phyloP scores from a whole-genome alignment of 2,113 vertebrate species.

The Alosa alosa region DNA sequence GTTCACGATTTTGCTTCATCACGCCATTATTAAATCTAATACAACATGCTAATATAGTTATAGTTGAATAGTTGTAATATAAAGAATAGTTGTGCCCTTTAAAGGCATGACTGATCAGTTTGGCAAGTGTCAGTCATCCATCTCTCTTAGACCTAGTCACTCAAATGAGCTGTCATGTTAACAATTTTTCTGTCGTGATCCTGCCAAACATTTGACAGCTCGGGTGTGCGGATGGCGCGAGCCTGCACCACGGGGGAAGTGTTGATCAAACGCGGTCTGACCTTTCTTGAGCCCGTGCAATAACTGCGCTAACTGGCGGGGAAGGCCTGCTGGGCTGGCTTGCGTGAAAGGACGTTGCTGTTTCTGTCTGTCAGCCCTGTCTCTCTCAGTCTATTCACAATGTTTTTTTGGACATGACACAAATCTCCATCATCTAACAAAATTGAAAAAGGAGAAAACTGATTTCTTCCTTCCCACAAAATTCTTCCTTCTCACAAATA shows the following conservation, averaged over 20 bases:
- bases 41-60: too few relatives aligned
- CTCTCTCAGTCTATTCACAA: neutral
- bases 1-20: neutral
- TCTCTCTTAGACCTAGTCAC: neutral
- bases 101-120: neutral
- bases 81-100: too few relatives aligned
- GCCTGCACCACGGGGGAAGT: neutral
- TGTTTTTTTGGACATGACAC: neutral
- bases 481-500: neutral
- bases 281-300: neutral
- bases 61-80: too few relatives aligned
- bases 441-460: neutral
- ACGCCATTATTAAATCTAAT: too few relatives aligned
- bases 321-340: neutral
- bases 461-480: neutral
- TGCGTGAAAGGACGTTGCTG: neutral
- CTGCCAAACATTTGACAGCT: neutral
- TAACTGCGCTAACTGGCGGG: neutral
- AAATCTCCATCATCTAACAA: neutral
- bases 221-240: neutral
- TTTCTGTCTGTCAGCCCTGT: neutral
- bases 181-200: neutral
- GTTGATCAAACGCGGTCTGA: neutral
- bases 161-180: neutral
- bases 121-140: neutral